These are phyloP conservation scores for Fratercula arctica DNA, from an alignment of 2,797 vertebrate genomes.

Conservation along the genomic window DNA sequence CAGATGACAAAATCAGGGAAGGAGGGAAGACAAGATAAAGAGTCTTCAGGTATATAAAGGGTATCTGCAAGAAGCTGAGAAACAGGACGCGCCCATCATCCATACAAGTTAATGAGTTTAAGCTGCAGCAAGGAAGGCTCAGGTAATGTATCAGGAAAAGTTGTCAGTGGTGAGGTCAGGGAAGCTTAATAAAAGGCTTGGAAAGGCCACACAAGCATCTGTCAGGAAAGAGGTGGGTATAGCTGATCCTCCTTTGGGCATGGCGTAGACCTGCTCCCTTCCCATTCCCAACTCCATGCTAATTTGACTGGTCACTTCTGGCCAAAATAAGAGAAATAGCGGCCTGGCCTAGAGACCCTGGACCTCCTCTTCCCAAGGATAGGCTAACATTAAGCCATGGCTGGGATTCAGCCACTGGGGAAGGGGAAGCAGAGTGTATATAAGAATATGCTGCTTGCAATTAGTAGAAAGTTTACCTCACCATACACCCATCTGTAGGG, in stretches of 20 bases:
- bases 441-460: background rate
- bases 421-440: background rate
- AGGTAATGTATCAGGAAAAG: background rate
- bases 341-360: background rate
- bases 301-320: background rate
- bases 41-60: too few relatives aligned
- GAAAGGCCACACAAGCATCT: background rate
- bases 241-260: background rate
- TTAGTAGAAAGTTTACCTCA: background rate
- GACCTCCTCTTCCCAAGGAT: background rate
- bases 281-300: rapidly evolving
- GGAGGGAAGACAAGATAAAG: too few relatives aligned
- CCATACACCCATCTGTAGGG: background rate
- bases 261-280: background rate
- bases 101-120: background rate
- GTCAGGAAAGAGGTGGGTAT: background rate
- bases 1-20: too few relatives aligned
- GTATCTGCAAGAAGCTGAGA: too few relatives aligned
- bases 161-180: rapidly evolving
- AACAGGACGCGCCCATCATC: background rate
- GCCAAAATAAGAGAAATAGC: background rate
- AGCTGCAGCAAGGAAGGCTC: background rate
- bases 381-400: background rate
- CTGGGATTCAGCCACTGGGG: background rate
- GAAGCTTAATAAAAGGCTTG: background rate